phyloP scores from a whole-genome alignment of 1,140 invertebrate species.

The Dreissena polymorpha region DNA sequence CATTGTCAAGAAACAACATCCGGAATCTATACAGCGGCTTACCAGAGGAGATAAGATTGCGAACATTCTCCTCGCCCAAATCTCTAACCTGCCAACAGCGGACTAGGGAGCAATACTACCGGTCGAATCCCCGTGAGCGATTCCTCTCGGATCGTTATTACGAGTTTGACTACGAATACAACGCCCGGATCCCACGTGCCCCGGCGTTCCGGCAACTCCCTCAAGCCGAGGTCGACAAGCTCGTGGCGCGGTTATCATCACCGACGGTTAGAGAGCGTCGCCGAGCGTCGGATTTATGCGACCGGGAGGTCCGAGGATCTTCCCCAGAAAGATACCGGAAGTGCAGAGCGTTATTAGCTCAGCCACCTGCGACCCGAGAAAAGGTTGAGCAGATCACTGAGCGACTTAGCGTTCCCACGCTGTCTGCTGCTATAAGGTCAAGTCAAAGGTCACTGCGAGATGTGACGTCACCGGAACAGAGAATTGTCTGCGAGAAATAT shows the following conservation, averaged over 20 bases:
- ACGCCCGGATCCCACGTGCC: conserved; percentile 59
- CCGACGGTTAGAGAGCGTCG: conserved; percentile 46
- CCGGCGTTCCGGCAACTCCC: too few species aligned
- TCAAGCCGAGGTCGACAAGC: conserved; percentile 52
- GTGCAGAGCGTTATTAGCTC: not conserved
- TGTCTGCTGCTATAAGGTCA: conserved; percentile 8
- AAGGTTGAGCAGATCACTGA: conserved; percentile 30
- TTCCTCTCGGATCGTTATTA: conserved; percentile 47
- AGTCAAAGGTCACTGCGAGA: conserved; percentile 22
- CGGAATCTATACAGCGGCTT: conserved; percentile 63
- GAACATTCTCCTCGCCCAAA: not conserved
- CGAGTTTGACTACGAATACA: conserved; percentile 59
- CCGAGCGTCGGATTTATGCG: conserved; percentile 28
- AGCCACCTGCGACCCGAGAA: not conserved
- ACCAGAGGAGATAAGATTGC: conserved; percentile 52
- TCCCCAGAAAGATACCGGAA: conserved; percentile 21
- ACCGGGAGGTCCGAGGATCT: conserved; percentile 18
- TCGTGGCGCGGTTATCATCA: conserved; percentile 38
- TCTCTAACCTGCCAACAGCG: conserved; percentile 15
- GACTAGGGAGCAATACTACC: conserved; percentile 18
- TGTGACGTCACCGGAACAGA: too few species aligned
- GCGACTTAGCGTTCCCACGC: conserved; percentile 19
- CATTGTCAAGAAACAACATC: conserved; percentile 61
- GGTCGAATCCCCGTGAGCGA: not conserved
- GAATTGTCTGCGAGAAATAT: conserved; percentile 29